Conservation (phyloP, 1,140 invertebrate genomes). For the Danaus melanippus region DNA sequence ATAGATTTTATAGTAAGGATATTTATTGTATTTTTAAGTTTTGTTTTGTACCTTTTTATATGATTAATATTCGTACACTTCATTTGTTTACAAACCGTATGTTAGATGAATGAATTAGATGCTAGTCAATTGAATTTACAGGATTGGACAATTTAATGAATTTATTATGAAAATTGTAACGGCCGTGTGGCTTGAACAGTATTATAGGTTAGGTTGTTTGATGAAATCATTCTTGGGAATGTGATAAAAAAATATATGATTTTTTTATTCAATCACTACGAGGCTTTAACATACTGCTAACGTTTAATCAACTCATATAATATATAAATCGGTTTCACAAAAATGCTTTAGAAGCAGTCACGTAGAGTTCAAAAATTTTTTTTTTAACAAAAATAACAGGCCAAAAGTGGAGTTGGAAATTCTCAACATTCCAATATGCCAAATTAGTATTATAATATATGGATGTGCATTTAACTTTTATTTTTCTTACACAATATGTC, state of each 20-base stretch:
- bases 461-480: conserved; percentile 54
- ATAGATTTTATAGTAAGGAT: conserved; percentile 1
- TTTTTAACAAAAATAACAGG: conserved; percentile 21
- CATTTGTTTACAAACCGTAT: too few species aligned
- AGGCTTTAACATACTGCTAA: conserved; percentile 8
- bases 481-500: conserved; percentile 25
- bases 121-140: conserved; percentile 67
- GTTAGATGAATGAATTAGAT: conserved; percentile 43
- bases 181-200: conserved; percentile 55
- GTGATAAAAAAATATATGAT: conserved; percentile 32
- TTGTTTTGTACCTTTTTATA: too few species aligned
- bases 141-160: conserved; percentile 43
- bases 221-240: conserved; percentile 52
- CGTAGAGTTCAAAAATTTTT: background rate
- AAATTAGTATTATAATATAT: conserved; percentile 49
- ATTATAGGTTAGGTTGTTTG: conserved; percentile 67
- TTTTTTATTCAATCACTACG: conserved; percentile 38
- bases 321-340: conserved; percentile 9
- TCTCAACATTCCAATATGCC: conserved; percentile 61
- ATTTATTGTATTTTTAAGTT: too few species aligned
- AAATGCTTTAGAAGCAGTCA: background rate
- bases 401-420: conserved; percentile 38
- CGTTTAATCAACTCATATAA: conserved; percentile 3
- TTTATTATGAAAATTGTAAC: conserved; percentile 42
- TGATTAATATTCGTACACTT: too few species aligned